A percentile compares a stretch with the other conserved stretches of the same genome.
These are phyloP conservation scores for Melanostigma gelatinosum DNA, from an alignment of 2,113 vertebrate species.

Conservation along the genomic window DNA sequence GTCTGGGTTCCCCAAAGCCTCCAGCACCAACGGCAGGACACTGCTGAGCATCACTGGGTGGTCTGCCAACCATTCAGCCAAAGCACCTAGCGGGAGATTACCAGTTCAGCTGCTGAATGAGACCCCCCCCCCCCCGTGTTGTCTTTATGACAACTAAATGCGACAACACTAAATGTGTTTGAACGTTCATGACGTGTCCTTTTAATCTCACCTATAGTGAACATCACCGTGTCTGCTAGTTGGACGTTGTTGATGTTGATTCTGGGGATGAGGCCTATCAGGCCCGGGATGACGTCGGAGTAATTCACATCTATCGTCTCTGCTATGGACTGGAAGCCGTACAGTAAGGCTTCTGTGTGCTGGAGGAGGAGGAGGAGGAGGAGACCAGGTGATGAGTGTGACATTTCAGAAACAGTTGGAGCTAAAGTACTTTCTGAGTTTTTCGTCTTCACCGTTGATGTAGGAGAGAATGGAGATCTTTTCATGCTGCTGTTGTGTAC, in stretches of 20 bases:
- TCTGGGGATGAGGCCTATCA: constrained; percentile 97
- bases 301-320: constrained; percentile 99
- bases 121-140: not conserved
- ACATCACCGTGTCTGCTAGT: constrained; percentile 98
- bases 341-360: constrained; percentile 98
- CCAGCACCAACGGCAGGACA: constrained; percentile 94
- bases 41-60: constrained; percentile 99
- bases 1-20: constrained; percentile 96
- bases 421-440: no score
- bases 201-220: constrained; percentile 92
- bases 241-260: constrained; percentile 99
- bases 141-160: not conserved
- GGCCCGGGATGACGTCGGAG: constrained; percentile 96
- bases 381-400: not conserved
- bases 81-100: constrained; percentile 84
- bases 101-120: constrained; percentile 1
- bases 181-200: not conserved
- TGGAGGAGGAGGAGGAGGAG: constrained; percentile 61
- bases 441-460: not conserved
- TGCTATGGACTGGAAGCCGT: constrained; percentile 98
- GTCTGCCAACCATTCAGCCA: constrained; percentile 98
- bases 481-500: not conserved
- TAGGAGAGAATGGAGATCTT: not conserved
- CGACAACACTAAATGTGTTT: not conserved
- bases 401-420: not conserved